Conservation (phyloP, 2,797 vertebrate genomes). For the Leucoraja ocellata region DNA sequence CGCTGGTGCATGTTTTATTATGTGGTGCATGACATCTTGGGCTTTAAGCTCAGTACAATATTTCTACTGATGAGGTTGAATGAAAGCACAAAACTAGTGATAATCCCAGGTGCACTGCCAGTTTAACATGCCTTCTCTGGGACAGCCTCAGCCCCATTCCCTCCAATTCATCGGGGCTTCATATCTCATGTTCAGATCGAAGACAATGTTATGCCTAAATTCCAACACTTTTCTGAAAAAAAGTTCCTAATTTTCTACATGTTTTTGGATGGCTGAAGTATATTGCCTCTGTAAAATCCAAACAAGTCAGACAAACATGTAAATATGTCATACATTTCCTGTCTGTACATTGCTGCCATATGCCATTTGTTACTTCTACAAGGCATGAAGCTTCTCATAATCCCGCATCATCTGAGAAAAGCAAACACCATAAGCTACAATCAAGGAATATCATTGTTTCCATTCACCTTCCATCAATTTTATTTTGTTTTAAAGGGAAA, state of each 20-base stretch:
- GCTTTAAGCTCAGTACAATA: too few species aligned
- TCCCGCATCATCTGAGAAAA: background rate
- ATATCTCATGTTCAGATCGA: background rate
- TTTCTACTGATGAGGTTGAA: too few species aligned
- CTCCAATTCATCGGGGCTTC: background rate
- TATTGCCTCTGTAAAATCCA: background rate
- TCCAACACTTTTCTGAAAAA: background rate
- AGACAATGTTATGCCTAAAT: background rate
- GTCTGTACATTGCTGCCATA: background rate
- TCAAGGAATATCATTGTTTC: background rate
- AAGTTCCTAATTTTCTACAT: background rate
- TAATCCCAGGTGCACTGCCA: too few species aligned
- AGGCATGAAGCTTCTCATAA: background rate
- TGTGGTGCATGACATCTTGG: too few species aligned
- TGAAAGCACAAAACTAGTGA: too few species aligned
- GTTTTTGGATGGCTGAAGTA: background rate
- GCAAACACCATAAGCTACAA: background rate
- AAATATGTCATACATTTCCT: background rate
- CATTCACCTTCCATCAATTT: background rate
- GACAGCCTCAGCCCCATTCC: background rate
- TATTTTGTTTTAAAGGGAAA: too few species aligned
- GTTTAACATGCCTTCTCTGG: too few species aligned
- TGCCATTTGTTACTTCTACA: constrained; percentile 1
- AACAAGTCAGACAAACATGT: background rate
- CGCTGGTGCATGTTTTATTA: too few species aligned